phyloP scores from a whole-genome alignment of 2,113 vertebrate species.

The Oxygymnocypris stewartii region DNA sequence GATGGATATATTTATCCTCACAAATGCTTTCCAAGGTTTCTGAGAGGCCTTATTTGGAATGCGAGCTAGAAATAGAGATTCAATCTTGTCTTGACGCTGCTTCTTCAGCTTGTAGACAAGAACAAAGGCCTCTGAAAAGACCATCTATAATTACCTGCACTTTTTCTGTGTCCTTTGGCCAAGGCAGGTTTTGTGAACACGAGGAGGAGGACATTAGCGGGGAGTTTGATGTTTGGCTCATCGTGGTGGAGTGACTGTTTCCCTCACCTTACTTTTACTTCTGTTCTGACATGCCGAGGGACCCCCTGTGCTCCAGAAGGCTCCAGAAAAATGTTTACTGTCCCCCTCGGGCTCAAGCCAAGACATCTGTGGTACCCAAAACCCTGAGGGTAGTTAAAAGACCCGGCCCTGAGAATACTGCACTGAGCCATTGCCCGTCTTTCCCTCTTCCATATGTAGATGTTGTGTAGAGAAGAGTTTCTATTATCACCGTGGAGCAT shows the following conservation, averaged over 20 bases:
- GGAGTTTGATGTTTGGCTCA: conserved; percentile 51
- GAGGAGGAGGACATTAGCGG: conserved; percentile 56
- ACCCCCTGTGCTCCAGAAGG: conserved; percentile 47
- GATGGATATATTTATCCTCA: conserved; percentile 59
- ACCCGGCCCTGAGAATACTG: conserved; percentile 41
- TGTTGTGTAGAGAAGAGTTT: conserved; percentile 68
- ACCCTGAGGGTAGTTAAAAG: conserved; percentile 42
- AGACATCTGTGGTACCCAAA: conserved; percentile 44
- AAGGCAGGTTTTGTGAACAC: conserved; percentile 63
- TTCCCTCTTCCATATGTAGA: conserved; percentile 57
- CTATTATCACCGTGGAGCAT: conserved; percentile 66
- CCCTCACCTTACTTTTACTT: conserved; percentile 66
- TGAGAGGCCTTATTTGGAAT: conserved; percentile 61
- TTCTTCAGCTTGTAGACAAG: conserved; percentile 3
- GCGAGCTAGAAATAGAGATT: conserved; percentile 57
- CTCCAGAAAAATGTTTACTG: conserved; percentile 38
- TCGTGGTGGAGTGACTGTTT: conserved; percentile 60
- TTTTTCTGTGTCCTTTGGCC: conserved; percentile 16
- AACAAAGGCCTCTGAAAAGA: not conserved
- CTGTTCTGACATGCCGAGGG: conserved; percentile 59
- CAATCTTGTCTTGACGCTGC: conserved; percentile 18
- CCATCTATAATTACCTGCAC: not conserved
- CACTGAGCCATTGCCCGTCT: conserved; percentile 39
- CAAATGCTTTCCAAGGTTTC: conserved; percentile 36
- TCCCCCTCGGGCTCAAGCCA: conserved; percentile 26